These are phyloP conservation scores for Aphidius ervi DNA, from an alignment of 1,140 invertebrate species.

Conservation along the genomic window DNA sequence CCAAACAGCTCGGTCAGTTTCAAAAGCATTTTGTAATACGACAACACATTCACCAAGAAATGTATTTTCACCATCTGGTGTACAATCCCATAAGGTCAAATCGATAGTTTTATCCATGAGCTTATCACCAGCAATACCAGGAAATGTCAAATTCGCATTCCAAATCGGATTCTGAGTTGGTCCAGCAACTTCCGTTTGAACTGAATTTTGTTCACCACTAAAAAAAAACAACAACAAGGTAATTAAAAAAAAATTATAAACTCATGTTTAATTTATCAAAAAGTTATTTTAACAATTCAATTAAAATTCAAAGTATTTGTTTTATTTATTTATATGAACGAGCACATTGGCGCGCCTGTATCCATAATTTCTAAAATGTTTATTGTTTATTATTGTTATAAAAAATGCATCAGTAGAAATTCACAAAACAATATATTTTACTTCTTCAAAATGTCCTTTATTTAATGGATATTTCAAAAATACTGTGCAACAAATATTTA, in stretches of 20 bases:
- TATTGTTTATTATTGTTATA: too few species aligned
- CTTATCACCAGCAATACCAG: conserved; percentile 70
- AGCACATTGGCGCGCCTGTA: too few species aligned
- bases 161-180: conserved; percentile 81
- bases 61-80: conserved; percentile 73
- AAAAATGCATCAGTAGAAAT: too few species aligned
- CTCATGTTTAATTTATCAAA: background rate
- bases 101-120: conserved; percentile 76
- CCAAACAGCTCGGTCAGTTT: conserved; percentile 82
- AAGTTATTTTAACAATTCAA: background rate
- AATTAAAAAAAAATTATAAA: background rate
- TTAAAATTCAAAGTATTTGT: conserved; percentile 2
- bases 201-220: conserved; percentile 67
- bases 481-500: too few species aligned
- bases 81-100: conserved; percentile 82
- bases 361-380: too few species aligned
- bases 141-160: conserved; percentile 84
- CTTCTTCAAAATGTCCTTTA: too few species aligned
- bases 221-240: background rate
- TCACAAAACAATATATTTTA: too few species aligned
- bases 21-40: conserved; percentile 74
- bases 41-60: conserved; percentile 82
- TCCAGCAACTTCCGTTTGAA: conserved; percentile 77
- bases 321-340: conserved; percentile 2
- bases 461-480: too few species aligned